Evolutionary conservation across 2,888 invertebrate genomes (phyloP).

Genomic region (Phyllotreta cruciferae): DNA sequence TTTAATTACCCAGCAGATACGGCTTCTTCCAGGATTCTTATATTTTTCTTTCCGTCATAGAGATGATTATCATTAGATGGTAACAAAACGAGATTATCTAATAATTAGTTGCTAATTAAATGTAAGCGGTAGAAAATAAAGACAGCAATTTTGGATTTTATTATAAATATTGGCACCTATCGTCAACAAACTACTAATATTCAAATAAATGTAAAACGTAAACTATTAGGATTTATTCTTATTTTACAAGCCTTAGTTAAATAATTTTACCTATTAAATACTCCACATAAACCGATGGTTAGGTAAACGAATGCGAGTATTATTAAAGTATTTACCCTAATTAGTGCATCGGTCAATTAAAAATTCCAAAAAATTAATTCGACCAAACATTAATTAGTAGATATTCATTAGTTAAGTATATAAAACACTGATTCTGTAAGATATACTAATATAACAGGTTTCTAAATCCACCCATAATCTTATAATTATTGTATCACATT

Average conservation of each 20-base stretch:
- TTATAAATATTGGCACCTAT: constrained; percentile 31
- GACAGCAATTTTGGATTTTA: constrained; percentile 17
- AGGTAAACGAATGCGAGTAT: too few relatives aligned
- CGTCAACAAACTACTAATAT: constrained; percentile 27
- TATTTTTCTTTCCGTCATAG: too few relatives aligned
- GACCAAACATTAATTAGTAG: too few relatives aligned
- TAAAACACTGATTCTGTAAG: background rate
- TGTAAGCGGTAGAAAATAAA: background rate
- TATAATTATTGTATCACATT: constrained; percentile 28
- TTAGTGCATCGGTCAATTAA: too few relatives aligned
- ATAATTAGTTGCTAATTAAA: background rate
- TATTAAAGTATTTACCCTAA: too few relatives aligned
- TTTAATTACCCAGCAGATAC: constrained; percentile 3
- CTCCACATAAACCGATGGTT: too few relatives aligned
- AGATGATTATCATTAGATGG: too few relatives aligned
- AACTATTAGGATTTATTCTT: background rate
- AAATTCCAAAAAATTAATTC: too few relatives aligned
- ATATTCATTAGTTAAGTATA: too few relatives aligned
- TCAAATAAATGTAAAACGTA: background rate
- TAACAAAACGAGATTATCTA: too few relatives aligned
- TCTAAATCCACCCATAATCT: constrained; percentile 7
- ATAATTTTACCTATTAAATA: constrained; percentile 4
- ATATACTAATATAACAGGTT: background rate
- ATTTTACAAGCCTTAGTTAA: background rate
- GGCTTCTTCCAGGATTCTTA: background rate